These are phyloP conservation scores for Enteromius radiatus DNA, from an alignment of 2,797 vertebrate genomes.

Conservation along the genomic window DNA sequence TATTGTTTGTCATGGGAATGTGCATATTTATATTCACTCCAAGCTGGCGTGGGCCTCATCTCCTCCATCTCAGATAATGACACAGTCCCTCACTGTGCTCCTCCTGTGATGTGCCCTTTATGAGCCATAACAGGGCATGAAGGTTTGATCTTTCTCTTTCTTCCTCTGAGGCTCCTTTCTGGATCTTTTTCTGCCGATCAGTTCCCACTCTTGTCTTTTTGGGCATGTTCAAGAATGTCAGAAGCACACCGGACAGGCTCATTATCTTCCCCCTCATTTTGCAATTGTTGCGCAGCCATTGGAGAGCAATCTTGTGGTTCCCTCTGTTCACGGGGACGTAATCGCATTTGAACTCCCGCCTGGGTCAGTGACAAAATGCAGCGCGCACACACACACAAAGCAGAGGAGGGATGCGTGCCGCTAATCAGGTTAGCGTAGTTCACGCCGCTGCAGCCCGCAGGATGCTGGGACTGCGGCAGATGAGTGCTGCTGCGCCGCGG, in stretches of 20 bases:
- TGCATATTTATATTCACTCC: conserved; percentile 62
- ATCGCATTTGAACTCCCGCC: conserved; percentile 62
- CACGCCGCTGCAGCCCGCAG: conserved; percentile 22
- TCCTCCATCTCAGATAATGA: conserved; percentile 50
- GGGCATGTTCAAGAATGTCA: conserved; percentile 43
- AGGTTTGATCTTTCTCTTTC: conserved; percentile 59
- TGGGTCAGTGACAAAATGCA: conserved; percentile 58
- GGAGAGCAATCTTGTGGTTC: conserved; percentile 45
- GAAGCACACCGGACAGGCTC: conserved; percentile 54
- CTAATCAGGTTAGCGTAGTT: conserved; percentile 64
- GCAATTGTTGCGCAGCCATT: conserved; percentile 44
- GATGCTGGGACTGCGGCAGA: conserved; percentile 54
- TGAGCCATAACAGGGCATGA: conserved; percentile 58
- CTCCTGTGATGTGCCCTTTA: conserved; percentile 58
- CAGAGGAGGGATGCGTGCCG: conserved; percentile 51
- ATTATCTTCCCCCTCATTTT: conserved; percentile 36
- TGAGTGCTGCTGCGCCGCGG: conserved; percentile 49
- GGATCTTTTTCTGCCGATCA: conserved; percentile 42
- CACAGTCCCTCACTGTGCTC: conserved; percentile 27
- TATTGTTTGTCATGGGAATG: conserved; percentile 59
- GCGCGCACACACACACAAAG: conserved; percentile 51
- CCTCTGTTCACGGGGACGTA: conserved; percentile 56
- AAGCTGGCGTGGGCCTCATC: conserved; percentile 44
- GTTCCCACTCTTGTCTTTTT: conserved; percentile 51
- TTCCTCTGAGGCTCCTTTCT: conserved; percentile 40